These are phyloP conservation scores for Oxyura jamaicensis DNA, from an alignment of 2,113 vertebrate species.

Conservation along the genomic window DNA sequence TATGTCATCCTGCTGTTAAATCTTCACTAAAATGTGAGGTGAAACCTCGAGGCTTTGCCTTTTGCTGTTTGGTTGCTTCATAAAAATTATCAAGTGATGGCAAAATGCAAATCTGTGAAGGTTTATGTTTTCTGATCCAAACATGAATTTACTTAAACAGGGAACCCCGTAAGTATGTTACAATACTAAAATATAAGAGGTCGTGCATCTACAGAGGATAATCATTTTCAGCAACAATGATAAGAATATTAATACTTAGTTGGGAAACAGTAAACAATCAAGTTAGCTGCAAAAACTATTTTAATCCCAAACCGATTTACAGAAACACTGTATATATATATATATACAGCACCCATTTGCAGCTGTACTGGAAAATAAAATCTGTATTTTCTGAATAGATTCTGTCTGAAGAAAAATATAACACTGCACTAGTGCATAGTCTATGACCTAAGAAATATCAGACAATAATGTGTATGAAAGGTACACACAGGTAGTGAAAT, in stretches of 20 bases:
- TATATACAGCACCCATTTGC: constrained; percentile 2
- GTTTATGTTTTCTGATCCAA: background rate
- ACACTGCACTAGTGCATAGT: background rate
- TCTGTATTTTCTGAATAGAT: background rate
- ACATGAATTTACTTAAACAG: background rate
- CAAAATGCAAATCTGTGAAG: background rate
- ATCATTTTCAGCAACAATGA: background rate
- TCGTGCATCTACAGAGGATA: background rate
- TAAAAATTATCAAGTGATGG: constrained; percentile 34
- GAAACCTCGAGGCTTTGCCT: constrained; percentile 39
- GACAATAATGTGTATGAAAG: background rate
- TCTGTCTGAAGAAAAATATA: constrained; percentile 12
- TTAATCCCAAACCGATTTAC: background rate
- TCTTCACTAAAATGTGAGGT: constrained; percentile 60
- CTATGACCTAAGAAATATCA: background rate
- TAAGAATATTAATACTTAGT: background rate
- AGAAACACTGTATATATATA: background rate
- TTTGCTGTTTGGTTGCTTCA: constrained; percentile 37
- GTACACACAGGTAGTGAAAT: background rate
- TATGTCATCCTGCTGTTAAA: constrained; percentile 57
- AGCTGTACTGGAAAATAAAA: constrained; percentile 26
- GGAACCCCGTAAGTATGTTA: background rate
- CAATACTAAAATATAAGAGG: constrained; percentile 22
- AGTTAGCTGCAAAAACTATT: constrained; percentile 1
- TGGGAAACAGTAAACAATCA: background rate